phyloP scores from a whole-genome alignment of 2,888 invertebrate species.

The Pandemis corylana region DNA sequence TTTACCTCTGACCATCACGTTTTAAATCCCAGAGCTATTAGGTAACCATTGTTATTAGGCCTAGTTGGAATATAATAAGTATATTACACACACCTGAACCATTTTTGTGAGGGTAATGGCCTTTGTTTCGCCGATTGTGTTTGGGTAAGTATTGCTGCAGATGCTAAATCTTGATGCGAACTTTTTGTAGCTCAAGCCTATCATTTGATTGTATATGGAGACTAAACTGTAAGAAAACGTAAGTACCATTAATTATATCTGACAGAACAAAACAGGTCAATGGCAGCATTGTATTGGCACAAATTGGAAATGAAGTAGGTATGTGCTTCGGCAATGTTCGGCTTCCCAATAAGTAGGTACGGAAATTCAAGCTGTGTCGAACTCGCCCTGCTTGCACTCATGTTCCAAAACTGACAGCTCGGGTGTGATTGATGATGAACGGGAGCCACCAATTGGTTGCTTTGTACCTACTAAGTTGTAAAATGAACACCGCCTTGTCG shows the following conservation, averaged over 20 bases:
- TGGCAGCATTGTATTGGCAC: too few relatives aligned
- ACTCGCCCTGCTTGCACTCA: too few relatives aligned
- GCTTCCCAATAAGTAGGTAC: too few relatives aligned
- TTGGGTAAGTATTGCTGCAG: conserved; percentile 91
- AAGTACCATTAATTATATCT: not conserved
- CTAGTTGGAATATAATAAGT: not conserved
- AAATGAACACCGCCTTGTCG: too few relatives aligned
- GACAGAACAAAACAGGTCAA: not conserved
- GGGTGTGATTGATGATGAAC: too few relatives aligned
- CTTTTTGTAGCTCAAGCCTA: conserved; percentile 85
- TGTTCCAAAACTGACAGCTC: too few relatives aligned
- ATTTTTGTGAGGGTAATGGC: conserved; percentile 90
- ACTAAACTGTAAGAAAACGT: conserved; percentile 82
- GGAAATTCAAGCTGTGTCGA: too few relatives aligned
- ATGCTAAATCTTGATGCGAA: conserved; percentile 85
- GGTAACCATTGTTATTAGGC: not conserved
- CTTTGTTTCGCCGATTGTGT: conserved; percentile 88
- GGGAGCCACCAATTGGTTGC: too few relatives aligned
- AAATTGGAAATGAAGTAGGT: too few relatives aligned
- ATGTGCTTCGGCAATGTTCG: too few relatives aligned
- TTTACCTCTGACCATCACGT: too few relatives aligned
- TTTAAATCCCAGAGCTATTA: not conserved
- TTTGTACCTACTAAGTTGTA: too few relatives aligned
- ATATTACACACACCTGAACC: conserved; percentile 85
- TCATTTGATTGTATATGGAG: conserved; percentile 85